Base-by-base conservation (phyloP, 2,888 invertebrate genomes). In the Aleiodes leptofemur region DNA sequence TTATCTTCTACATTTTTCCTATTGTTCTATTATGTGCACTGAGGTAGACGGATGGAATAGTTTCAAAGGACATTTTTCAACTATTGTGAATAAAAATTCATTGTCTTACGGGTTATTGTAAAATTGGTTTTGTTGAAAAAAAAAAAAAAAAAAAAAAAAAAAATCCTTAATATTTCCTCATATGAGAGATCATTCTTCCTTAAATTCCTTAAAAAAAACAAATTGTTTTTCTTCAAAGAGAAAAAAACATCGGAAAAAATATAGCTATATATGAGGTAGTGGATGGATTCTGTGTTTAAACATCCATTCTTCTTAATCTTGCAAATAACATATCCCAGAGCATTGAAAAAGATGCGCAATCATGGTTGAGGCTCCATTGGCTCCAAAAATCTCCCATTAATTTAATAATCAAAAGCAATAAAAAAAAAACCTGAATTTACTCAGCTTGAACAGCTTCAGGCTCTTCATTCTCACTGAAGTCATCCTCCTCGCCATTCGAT, bases 1-100 rank as follows among this genome's bases (percentile, higher is more conserved):
- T 72, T 80, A 80, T 77, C 76, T 75, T 78, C 81, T 86, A 85
- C 81, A 82, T 83, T 80, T 23, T 68, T 57, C 64, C 82, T 87
- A 85, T 83, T 83, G 83, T 82, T 82, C 76, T 85, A 83, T 83
- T 84, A 84, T 85, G 84, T 86, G 86, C 86, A 86, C 83, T 88
- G 88, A 88, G 88, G 88, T 87, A 88, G 88, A 84, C 86, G 83
- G 87, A 87, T 87, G 88, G 88, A 88, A 87, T 87, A 85, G 83
- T 80, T 79, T 78, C 76, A 78, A 79, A 77, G 75, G 74, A 64
- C 64, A 43, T 64, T 14, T 50, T 66, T 50, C 34, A 23, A 53
- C 31, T 71, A 50, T 55, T 31, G 73, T 55, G 23, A 29, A 23
- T 23, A 23, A 23, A 43, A 61, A 31, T 59, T 50, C 48, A 43